Evolutionary conservation across 2,113 vertebrate species (phyloP).

Genomic region (Microcebus jonahi): DNA sequence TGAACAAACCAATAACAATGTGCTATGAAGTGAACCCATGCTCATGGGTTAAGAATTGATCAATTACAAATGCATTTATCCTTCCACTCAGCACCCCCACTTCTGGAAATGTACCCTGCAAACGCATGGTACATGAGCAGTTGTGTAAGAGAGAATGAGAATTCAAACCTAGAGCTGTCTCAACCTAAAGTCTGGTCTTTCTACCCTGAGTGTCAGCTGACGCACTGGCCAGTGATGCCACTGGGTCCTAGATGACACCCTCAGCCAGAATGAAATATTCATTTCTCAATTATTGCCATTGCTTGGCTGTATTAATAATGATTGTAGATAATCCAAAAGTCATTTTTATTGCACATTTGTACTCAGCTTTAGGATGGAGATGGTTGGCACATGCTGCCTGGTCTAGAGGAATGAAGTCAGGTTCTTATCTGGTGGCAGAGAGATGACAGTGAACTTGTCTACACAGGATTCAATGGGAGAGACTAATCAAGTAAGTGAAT

Average conservation of each 20-base stretch:
- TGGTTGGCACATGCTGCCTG: background rate
- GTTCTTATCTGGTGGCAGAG: fast-evolving
- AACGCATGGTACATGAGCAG: background rate
- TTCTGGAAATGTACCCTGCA: background rate
- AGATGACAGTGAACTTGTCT: background rate
- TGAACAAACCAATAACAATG: background rate
- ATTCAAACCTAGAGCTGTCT: background rate
- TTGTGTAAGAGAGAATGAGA: background rate
- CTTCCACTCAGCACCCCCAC: background rate
- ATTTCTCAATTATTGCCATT: background rate
- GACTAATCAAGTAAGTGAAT: background rate
- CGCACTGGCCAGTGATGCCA: too few species aligned
- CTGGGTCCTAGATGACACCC: background rate
- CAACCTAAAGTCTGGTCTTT: background rate
- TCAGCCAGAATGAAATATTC: background rate
- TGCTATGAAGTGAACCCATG: background rate
- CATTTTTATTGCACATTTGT: background rate
- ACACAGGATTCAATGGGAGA: background rate
- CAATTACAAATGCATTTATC: background rate
- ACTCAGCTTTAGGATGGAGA: background rate
- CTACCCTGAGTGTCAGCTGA: background rate
- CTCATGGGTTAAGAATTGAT: background rate
- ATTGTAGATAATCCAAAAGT: background rate
- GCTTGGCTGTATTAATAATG: background rate
- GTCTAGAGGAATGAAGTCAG: background rate